phyloP scores from a whole-genome alignment of 2,113 vertebrate species.

The Xyliphius kryptos region DNA sequence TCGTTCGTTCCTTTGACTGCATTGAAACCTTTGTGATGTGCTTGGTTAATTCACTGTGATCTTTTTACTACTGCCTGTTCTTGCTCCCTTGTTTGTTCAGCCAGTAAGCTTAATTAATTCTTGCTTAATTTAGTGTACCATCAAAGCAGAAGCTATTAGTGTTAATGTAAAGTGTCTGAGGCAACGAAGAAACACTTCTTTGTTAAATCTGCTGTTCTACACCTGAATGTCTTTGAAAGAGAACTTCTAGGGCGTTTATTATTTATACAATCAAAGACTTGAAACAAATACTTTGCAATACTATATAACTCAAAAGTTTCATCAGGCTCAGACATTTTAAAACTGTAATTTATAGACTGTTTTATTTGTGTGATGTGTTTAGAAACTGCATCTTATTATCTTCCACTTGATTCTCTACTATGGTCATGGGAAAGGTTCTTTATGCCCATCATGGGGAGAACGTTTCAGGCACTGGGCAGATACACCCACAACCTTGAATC shows the following conservation, averaged over 20 bases:
- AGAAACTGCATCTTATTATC: background rate
- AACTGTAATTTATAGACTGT: constrained; percentile 22
- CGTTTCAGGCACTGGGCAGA: too few species aligned
- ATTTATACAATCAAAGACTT: constrained; percentile 10
- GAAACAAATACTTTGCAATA: constrained; percentile 21
- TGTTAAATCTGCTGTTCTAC: constrained; percentile 10
- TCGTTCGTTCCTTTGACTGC: background rate
- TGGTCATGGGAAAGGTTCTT: too few species aligned
- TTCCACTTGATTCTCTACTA: too few species aligned
- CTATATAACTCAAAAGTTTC: constrained; percentile 29
- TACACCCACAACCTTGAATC: too few species aligned
- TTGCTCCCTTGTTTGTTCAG: constrained; percentile 31
- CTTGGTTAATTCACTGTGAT: background rate
- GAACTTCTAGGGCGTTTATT: background rate
- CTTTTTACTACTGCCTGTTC: constrained; percentile 15
- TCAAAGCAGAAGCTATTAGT: constrained; percentile 41
- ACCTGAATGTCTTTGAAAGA: constrained; percentile 6
- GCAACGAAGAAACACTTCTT: constrained; percentile 21
- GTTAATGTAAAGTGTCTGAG: constrained; percentile 30
- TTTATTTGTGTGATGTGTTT: constrained; percentile 32
- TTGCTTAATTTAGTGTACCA: constrained; percentile 40
- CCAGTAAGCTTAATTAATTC: constrained; percentile 38
- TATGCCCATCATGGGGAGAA: too few species aligned
- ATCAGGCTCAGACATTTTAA: constrained; percentile 6
- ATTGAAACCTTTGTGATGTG: background rate